A percentile compares a stretch with the other conserved stretches of the same genome.
Evolutionary conservation across 2,113 vertebrate species (phyloP).

Genomic region (Centrocercus urophasianus): DNA sequence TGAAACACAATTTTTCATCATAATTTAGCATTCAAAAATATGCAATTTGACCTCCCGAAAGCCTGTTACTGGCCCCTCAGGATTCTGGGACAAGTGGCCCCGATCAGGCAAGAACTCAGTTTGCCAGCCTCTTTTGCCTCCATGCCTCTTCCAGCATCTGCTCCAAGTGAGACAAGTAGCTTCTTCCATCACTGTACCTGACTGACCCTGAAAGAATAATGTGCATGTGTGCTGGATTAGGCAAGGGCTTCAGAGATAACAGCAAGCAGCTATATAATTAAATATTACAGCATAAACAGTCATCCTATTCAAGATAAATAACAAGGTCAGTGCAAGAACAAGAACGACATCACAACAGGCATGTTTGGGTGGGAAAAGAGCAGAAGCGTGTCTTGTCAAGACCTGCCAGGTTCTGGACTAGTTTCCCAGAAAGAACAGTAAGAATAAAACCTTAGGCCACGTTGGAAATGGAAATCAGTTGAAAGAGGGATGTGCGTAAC

Average conservation of each 20-base stretch:
- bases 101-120: background rate
- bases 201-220: background rate
- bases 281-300: background rate
- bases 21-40: background rate
- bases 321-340: background rate
- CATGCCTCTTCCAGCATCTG: rapidly evolving
- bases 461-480: background rate
- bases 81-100: rapidly evolving
- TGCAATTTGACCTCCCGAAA: background rate
- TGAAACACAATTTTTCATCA: background rate
- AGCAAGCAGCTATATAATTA: background rate
- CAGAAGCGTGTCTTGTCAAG: background rate
- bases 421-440: background rate
- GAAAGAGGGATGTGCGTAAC: background rate
- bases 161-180: rapidly evolving
- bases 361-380: background rate
- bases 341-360: background rate
- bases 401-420: background rate
- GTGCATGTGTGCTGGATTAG: background rate
- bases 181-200: background rate
- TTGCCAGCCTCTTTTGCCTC: background rate
- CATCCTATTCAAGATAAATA: background rate
- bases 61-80: background rate
- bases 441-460: background rate
- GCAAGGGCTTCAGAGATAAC: background rate